Base-by-base conservation (phyloP, 2,113 vertebrate genomes). In the Hydropotes inermis region DNA sequence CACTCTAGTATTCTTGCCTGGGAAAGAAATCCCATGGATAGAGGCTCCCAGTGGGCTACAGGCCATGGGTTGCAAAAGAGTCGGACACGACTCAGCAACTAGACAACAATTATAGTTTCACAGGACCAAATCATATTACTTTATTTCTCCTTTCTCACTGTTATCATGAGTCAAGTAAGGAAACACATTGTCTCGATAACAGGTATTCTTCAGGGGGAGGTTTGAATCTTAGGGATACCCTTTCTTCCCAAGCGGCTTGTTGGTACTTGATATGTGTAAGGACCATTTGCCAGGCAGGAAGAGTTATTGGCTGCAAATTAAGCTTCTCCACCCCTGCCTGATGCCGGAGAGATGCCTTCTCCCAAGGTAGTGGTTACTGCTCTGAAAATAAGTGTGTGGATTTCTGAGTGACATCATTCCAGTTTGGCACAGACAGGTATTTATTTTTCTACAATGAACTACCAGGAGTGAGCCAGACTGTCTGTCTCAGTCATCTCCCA, bases 351-450 rank as follows among this genome's bases (percentile, higher is more conserved):
- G 89, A 92, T 95, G 55, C 74, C 76, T 79, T 27, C 28, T 89
- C 67, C 84, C 74, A 27, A 94, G 60, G 70, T 54, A 82, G 78
- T 92, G n/a, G 60, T 91, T 96, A 90, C 52, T 93, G 45, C 85
- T 86, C 94, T 97, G 92, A 97, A 97, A 94, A 95, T 90, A 70
- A 92, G 43, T 86, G 43, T 95, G 85, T 97, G 78, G 89, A 93
- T 97, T 94, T 97, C 57, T 55, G 76, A 95, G 54, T 95, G 93
- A 95, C 6, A 2, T 94, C 90, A 67, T 94, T 95, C 45, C 27
- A 87, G 81, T 90, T 96, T 89, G 95, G 79, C 96, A 87, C 91
- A 93, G 91, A 64, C 70, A 95, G 89, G 84, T 95, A 92, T 97
- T 97, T 97, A 85, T 88, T 95, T 90, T 95, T 94, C 54, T 84